Conservation (phyloP, 2,888 invertebrate species). For the Drosophila multiciliata region DNA sequence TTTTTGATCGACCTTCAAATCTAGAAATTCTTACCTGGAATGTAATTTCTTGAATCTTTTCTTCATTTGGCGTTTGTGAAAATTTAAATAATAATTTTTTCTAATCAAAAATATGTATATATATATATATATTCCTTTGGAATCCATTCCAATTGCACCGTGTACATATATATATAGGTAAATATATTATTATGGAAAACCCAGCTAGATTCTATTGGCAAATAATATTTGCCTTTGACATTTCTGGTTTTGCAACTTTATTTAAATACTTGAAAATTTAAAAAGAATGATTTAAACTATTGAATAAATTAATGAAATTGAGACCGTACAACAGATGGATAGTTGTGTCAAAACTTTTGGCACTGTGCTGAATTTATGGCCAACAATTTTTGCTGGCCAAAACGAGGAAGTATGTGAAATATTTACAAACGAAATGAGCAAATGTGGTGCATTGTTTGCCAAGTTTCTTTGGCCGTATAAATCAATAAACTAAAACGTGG, state of each 20-base stretch:
- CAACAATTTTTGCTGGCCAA: slow-evolving; percentile 41
- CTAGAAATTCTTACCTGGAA: no score
- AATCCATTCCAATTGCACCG: no score
- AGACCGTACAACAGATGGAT: slow-evolving; percentile 14
- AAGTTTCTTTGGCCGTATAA: slow-evolving; percentile 55
- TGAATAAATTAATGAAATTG: slow-evolving; percentile 41
- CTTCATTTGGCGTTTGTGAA: no score
- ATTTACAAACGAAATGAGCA: slow-evolving; percentile 73
- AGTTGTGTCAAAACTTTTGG: slow-evolving; percentile 67
- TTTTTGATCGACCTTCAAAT: no score
- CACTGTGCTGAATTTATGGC: slow-evolving; percentile 65
- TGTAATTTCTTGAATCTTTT: no score
- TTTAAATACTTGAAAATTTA: slow-evolving; percentile 44
- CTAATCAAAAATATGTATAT: no score
- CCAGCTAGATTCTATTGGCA: not conserved
- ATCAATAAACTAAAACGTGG: slow-evolving; percentile 70
- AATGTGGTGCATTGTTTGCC: slow-evolving; percentile 64
- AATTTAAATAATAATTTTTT: no score
- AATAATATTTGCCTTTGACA: slow-evolving; percentile 16
- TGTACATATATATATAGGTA: no score
- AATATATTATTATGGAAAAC: no score
- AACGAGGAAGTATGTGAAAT: slow-evolving; percentile 52
- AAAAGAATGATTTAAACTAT: slow-evolving; percentile 62
- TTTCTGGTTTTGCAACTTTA: slow-evolving; percentile 20
- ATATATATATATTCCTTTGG: no score